phyloP scores from a whole-genome alignment of 2,888 invertebrate genomes.

The Octodonta nipae region DNA sequence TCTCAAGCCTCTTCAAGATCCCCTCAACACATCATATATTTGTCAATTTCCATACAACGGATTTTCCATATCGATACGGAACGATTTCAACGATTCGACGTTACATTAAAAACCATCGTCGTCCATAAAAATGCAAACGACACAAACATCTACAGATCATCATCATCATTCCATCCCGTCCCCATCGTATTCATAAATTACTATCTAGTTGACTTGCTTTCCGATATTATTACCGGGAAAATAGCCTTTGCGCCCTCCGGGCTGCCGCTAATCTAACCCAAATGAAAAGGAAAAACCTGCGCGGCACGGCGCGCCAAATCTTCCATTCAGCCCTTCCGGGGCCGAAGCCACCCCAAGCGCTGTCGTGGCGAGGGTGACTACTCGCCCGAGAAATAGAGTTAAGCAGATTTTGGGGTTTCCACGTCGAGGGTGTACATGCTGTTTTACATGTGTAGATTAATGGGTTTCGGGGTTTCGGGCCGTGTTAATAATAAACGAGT shows the following conservation, averaged over 20 bases:
- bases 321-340: constrained; percentile 10
- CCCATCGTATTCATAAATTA: constrained; percentile 6
- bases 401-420: constrained; percentile 29
- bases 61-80: no score
- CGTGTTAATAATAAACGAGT: no score
- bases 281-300: constrained; percentile 29
- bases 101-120: no score
- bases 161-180: constrained; percentile 2
- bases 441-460: constrained; percentile 2
- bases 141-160: neutral
- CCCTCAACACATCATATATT: no score
- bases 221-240: constrained; percentile 7
- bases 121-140: constrained; percentile 3
- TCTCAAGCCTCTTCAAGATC: no score
- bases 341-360: constrained; percentile 4
- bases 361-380: constrained; percentile 25
- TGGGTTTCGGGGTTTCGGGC: no score
- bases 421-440: constrained; percentile 1
- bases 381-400: constrained; percentile 34
- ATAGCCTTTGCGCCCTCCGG: constrained; percentile 8
- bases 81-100: no score
- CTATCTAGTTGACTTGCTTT: constrained; percentile 12
- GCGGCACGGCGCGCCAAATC: constrained; percentile 5
- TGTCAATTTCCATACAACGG: no score
- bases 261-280: constrained; percentile 26